These are phyloP conservation scores for Agrypnia vestita DNA, from an alignment of 1,140 invertebrate species.

Conservation along the genomic window DNA sequence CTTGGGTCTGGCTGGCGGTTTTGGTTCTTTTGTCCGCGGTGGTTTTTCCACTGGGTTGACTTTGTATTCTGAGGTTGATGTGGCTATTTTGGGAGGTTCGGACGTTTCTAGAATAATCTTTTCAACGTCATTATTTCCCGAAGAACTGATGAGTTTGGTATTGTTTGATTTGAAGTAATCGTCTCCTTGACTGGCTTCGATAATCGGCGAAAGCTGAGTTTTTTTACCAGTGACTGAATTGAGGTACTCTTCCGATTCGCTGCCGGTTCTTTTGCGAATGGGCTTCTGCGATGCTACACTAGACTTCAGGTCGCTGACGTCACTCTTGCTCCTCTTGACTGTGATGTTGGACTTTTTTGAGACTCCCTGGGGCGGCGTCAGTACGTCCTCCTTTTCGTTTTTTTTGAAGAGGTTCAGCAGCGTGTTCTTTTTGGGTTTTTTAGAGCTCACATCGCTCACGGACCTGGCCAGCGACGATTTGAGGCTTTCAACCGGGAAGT, in stretches of 20 bases:
- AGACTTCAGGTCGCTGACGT: slow-evolving; percentile 76
- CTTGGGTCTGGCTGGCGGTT: slow-evolving; percentile 66
- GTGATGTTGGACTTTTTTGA: slow-evolving; percentile 66
- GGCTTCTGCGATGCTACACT: slow-evolving; percentile 67
- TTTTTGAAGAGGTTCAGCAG: slow-evolving; percentile 76
- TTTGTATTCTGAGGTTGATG: slow-evolving; percentile 67
- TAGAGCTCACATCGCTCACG: slow-evolving; percentile 73
- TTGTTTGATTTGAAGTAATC: slow-evolving; percentile 76
- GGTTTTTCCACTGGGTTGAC: slow-evolving; percentile 72
- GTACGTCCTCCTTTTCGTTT: slow-evolving; percentile 66
- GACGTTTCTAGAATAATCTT: slow-evolving; percentile 55
- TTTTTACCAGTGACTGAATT: slow-evolving; percentile 73
- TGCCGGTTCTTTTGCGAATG: slow-evolving; percentile 71
- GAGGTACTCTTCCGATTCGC: slow-evolving; percentile 72
- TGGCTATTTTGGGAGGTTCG: slow-evolving; percentile 70
- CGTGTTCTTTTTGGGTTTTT: slow-evolving; percentile 70
- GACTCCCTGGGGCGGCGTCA: slow-evolving; percentile 58
- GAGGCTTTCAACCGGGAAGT: slow-evolving; percentile 23
- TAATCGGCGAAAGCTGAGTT: slow-evolving; percentile 84
- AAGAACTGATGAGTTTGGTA: slow-evolving; percentile 9
- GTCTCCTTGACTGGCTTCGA: slow-evolving; percentile 78
- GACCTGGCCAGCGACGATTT: slow-evolving; percentile 67
- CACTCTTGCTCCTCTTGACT: slow-evolving; percentile 79
- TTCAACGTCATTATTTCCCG: slow-evolving; percentile 24
- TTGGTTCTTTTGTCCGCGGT: slow-evolving; percentile 67